Conservation (phyloP, 2,113 vertebrate species). For the Spheniscus mendiculus region DNA sequence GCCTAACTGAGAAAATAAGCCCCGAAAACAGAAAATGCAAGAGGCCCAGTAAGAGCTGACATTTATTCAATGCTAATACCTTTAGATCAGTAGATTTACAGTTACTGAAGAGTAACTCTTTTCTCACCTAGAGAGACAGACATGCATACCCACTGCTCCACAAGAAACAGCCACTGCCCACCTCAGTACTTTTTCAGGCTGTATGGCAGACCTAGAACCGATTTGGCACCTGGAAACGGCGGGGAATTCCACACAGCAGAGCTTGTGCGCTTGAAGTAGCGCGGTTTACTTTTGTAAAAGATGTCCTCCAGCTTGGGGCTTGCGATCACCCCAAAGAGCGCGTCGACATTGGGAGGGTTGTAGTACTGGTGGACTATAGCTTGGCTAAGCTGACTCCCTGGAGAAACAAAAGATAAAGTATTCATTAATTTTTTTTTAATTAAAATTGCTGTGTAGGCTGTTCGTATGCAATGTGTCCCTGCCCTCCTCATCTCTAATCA, state of each 20-base stretch:
- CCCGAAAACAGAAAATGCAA: not conserved
- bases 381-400: slow-evolving; percentile 83
- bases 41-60: not conserved
- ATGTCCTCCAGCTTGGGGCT: slow-evolving; percentile 85
- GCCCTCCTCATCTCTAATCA: not conserved
- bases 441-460: not conserved
- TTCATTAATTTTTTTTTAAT: not conserved
- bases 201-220: not conserved
- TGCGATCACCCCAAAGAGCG: slow-evolving; percentile 79
- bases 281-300: slow-evolving; percentile 90
- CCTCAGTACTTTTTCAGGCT: slow-evolving; percentile 66
- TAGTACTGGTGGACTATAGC: slow-evolving; percentile 86
- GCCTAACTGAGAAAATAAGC: not conserved
- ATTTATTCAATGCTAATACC: not conserved
- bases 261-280: slow-evolving; percentile 92
- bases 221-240: slow-evolving; percentile 53
- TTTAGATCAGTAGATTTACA: not conserved
- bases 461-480: fast-evolving
- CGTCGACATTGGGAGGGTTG: slow-evolving; percentile 76
- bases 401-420: not conserved
- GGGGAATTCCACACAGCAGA: slow-evolving; percentile 92
- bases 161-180: not conserved
- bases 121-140: not conserved
- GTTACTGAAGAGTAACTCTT: not conserved
- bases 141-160: not conserved